Percentiles rank a stretch among this genome's conserved stretches.
These are phyloP conservation scores for Rotaria magnacalcarata DNA, from an alignment of 2,888 invertebrate species.

Conservation along the genomic window DNA sequence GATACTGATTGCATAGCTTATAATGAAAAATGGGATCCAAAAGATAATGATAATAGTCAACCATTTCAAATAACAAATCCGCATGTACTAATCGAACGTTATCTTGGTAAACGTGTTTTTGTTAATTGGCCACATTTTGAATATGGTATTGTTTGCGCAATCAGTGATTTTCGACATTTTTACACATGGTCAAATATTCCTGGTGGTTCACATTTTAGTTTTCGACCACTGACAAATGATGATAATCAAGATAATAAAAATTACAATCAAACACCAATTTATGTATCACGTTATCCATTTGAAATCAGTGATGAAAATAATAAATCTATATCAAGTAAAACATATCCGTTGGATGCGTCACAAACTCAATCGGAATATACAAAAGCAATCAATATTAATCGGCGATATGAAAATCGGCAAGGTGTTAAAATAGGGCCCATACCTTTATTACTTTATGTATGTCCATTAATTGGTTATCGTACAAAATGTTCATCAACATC, in stretches of 20 bases:
- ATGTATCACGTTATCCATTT: background rate
- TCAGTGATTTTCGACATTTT: slow-evolving; percentile 2
- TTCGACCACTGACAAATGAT: background rate
- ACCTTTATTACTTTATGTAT: background rate
- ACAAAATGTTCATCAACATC: slow-evolving; percentile 20
- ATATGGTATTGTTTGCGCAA: slow-evolving; percentile 20
- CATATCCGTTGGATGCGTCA: background rate
- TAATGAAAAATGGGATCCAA: slow-evolving; percentile 5
- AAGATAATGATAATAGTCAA: background rate
- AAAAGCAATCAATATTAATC: slow-evolving; percentile 25
- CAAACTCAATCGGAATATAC: slow-evolving; percentile 4
- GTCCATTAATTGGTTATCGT: slow-evolving; percentile 10
- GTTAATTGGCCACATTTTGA: slow-evolving; percentile 35
- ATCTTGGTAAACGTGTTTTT: slow-evolving; percentile 22
- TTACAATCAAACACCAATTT: background rate
- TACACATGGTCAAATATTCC: slow-evolving; percentile 23
- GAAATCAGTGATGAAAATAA: background rate
- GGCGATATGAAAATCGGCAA: slow-evolving; percentile 9
- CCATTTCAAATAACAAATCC: background rate
- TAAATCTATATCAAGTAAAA: background rate
- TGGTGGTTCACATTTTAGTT: slow-evolving; percentile 1
- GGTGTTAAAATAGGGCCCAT: background rate
- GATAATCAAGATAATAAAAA: background rate
- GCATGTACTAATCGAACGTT: background rate
- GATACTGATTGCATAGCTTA: background rate